phyloP scores from a whole-genome alignment of 2,797 vertebrate species.

The Peromyscus nudipes region DNA sequence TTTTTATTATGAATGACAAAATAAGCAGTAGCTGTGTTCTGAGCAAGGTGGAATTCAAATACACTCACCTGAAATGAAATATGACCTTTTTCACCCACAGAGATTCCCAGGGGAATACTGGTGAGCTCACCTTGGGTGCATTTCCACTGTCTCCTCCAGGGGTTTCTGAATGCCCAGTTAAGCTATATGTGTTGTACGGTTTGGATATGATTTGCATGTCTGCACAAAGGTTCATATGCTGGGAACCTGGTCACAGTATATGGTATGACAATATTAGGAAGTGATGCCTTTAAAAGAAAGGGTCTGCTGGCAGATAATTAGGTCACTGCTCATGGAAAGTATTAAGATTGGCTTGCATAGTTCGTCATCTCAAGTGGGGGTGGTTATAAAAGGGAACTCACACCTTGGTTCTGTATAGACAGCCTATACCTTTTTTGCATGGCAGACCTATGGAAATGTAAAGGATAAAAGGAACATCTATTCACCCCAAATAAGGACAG shows the following conservation, averaged over 20 bases:
- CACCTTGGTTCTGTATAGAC: not conserved
- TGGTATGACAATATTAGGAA: not conserved
- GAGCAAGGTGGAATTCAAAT: not conserved
- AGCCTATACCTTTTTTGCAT: not conserved
- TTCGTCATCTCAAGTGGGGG: not conserved
- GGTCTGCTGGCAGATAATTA: not conserved
- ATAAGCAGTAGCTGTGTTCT: not conserved
- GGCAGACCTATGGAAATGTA: not conserved
- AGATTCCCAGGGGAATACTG: fast-evolving
- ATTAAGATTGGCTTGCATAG: not conserved
- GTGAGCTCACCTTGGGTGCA: not conserved
- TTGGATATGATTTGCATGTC: not conserved
- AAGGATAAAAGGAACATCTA: not conserved
- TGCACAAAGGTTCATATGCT: not conserved
- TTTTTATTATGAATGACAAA: not conserved
- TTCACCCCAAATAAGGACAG: not conserved
- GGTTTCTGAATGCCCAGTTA: not conserved
- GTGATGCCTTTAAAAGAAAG: not conserved
- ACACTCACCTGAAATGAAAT: not conserved
- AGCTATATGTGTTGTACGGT: not conserved
- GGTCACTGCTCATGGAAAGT: not conserved
- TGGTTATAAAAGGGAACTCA: not conserved
- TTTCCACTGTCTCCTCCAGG: not conserved
- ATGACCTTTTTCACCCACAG: not conserved
- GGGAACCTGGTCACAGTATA: too few relatives aligned